Conservation (phyloP, 2,113 vertebrate species). For the Rhineura floridana region DNA sequence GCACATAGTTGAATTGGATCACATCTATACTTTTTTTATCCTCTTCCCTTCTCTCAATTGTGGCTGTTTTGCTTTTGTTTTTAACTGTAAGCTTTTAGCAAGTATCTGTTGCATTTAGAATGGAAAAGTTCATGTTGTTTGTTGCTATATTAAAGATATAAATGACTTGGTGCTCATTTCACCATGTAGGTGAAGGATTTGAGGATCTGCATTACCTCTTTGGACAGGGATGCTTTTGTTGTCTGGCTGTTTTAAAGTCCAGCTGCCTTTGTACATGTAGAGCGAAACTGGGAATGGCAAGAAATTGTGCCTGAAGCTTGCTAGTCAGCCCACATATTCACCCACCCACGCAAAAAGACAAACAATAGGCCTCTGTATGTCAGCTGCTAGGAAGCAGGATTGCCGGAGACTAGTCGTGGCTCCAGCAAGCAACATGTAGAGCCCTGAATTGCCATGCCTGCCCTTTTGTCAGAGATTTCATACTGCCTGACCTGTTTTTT, state of each 20-base stretch:
- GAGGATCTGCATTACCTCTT: not conserved
- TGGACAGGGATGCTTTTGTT: not conserved
- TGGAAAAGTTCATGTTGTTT: not conserved
- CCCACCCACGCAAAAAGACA: fast-evolving
- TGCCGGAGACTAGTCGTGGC: not conserved
- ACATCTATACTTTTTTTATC: not conserved
- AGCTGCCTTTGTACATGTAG: not conserved
- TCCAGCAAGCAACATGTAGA: not conserved
- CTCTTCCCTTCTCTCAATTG: not conserved
- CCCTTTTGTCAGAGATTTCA: not conserved
- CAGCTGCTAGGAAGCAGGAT: fast-evolving
- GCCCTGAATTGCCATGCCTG: not conserved
- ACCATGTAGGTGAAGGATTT: not conserved
- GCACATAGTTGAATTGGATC: not conserved
- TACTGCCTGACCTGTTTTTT: not conserved
- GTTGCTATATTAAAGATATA: not conserved
- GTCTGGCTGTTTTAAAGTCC: not conserved
- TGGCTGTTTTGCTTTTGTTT: conserved; percentile 6
- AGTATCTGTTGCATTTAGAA: not conserved
- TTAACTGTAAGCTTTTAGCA: not conserved
- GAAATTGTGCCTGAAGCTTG: not conserved
- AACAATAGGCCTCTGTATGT: not conserved
- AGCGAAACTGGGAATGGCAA: conserved; percentile 1
- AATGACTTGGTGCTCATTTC: not conserved
- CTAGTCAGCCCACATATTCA: fast-evolving